phyloP scores from a whole-genome alignment of 1,140 invertebrate genomes.

The Charaxes varanes region DNA sequence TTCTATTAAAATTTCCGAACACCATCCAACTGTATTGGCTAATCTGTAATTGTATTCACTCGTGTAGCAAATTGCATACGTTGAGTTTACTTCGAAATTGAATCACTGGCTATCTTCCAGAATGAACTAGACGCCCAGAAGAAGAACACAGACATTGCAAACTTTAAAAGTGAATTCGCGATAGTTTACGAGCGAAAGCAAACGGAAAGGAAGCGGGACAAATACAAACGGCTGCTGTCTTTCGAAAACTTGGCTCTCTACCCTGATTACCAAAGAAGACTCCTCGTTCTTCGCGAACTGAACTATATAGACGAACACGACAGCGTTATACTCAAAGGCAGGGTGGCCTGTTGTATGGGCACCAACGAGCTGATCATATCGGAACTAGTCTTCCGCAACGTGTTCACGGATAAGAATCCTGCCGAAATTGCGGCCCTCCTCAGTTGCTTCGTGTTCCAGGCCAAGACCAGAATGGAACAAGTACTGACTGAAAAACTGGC shows the following conservation, averaged over 20 bases:
- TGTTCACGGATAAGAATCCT: constrained; percentile 88
- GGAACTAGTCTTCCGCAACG: constrained; percentile 95
- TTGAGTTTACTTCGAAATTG: no score
- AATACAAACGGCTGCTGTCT: constrained; percentile 85
- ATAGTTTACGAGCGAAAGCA: constrained; percentile 82
- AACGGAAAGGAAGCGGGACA: constrained; percentile 81
- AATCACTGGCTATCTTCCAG: no score
- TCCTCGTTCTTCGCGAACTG: constrained; percentile 87
- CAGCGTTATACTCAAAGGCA: constrained; percentile 66
- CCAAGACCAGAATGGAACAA: constrained; percentile 78
- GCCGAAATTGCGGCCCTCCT: constrained; percentile 95
- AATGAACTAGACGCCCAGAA: constrained; percentile 42
- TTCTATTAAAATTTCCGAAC: no score
- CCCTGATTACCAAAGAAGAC: constrained; percentile 90
- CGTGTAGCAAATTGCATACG: no score
- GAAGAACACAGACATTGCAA: constrained; percentile 61
- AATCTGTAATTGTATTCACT: no score
- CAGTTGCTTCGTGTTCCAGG: constrained; percentile 94
- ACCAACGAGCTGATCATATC: constrained; percentile 96
- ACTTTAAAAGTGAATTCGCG: constrained; percentile 81
- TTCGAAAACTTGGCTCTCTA: constrained; percentile 89
- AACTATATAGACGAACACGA: constrained; percentile 79
- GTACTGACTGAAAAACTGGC: constrained; percentile 74
- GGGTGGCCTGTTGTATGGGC: constrained; percentile 97
- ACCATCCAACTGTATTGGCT: no score